These are phyloP conservation scores for Meriones unguiculatus DNA, from an alignment of 2,113 vertebrate species.

Conservation along the genomic window DNA sequence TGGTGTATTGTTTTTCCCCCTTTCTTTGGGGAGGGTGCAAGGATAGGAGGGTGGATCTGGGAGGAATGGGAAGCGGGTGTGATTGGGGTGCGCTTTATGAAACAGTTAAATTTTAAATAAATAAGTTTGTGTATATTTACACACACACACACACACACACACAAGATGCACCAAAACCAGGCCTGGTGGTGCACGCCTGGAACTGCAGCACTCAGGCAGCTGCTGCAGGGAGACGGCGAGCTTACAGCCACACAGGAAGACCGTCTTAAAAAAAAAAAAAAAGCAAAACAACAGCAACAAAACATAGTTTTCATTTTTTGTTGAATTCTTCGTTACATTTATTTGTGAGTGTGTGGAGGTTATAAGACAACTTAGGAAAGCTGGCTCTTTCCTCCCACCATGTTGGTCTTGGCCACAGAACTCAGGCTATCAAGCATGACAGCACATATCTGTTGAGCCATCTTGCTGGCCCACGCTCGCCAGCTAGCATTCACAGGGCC, in stretches of 20 bases:
- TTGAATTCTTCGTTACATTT: neutral
- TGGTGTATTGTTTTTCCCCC: too few species aligned
- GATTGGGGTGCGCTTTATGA: neutral
- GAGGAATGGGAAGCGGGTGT: neutral
- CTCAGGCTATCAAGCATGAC: neutral
- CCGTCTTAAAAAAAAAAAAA: neutral
- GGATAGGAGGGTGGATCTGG: neutral
- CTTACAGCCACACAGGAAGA: neutral
- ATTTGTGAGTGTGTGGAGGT: neutral
- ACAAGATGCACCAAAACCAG: neutral
- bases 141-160: too few species aligned
- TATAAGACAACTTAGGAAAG: neutral
- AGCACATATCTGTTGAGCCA: neutral
- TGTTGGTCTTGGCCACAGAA: too few species aligned
- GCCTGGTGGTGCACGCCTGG: neutral
- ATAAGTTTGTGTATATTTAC: neutral
- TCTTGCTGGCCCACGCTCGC: neutral
- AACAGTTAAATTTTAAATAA: neutral
- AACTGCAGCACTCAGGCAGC: neutral
- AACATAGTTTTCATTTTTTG: neutral
- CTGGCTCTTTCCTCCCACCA: neutral
- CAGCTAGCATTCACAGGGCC: neutral
- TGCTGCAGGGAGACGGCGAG: neutral
- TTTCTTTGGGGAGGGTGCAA: neutral
- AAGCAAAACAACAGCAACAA: neutral